Conservation (phyloP, 2,888 invertebrate genomes). For the Lysandra bellargus region DNA sequence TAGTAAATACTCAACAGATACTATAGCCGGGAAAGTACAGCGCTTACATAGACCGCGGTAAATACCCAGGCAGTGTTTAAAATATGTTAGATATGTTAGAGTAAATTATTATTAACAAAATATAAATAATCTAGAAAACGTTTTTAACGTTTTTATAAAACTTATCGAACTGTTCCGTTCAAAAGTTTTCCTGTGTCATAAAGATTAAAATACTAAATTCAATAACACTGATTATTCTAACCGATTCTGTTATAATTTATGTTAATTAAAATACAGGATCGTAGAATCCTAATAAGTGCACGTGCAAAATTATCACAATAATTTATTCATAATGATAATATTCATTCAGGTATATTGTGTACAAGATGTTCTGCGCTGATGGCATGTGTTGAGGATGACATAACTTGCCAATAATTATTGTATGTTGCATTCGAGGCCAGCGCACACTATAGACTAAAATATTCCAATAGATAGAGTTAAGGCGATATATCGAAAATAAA, state of each 20-base stretch:
- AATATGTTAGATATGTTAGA: no score
- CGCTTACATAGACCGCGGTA: no score
- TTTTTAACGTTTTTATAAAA: no score
- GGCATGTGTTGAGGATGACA: conserved; percentile 22
- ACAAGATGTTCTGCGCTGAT: conserved; percentile 10
- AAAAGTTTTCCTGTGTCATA: no score
- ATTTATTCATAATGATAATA: conserved; percentile 21
- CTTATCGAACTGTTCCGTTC: no score
- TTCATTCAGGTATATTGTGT: not conserved
- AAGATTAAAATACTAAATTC: not conserved
- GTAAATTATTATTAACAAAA: no score
- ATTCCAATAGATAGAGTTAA: not conserved
- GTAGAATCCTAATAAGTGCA: conserved; percentile 24
- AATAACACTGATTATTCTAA: not conserved
- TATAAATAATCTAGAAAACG: no score
- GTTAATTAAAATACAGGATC: not conserved
- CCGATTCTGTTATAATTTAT: not conserved
- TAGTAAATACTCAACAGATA: no score
- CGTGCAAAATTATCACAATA: conserved; percentile 20
- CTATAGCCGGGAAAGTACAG: no score
- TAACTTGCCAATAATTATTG: conserved; percentile 8
- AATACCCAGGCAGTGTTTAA: no score
- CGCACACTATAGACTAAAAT: conserved; percentile 4
- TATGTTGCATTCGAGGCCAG: not conserved
- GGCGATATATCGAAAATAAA: no score